phyloP scores from a whole-genome alignment of 2,113 vertebrate genomes.

The Addax nasomaculatus region DNA sequence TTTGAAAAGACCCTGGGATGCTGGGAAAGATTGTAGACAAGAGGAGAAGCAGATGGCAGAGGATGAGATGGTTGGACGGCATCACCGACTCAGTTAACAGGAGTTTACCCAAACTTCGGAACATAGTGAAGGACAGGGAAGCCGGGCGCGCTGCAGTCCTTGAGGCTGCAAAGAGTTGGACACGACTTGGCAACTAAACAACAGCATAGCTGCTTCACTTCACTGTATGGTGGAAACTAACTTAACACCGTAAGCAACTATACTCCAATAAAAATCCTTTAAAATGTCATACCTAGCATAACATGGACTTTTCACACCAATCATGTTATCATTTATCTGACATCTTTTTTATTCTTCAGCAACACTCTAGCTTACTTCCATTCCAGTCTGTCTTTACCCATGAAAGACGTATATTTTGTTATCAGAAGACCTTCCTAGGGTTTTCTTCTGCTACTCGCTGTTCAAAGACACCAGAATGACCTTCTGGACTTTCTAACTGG shows the following conservation, averaged over 20 bases:
- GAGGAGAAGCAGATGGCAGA: neutral
- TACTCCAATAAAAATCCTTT: neutral
- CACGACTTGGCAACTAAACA: neutral
- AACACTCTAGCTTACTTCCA: neutral
- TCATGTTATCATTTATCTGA: accelerated
- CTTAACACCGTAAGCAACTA: accelerated
- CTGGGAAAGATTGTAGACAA: neutral
- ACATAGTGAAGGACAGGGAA: neutral
- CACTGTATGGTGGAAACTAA: neutral
- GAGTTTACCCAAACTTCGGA: neutral
- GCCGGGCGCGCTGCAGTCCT: neutral
- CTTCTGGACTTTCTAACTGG: too few species aligned
- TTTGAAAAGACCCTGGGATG: neutral
- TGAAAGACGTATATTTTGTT: accelerated
- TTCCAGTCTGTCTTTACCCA: neutral
- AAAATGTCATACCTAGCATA: accelerated
- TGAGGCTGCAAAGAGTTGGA: neutral
- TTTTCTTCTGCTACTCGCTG: neutral
- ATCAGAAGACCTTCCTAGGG: accelerated
- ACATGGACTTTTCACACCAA: accelerated
- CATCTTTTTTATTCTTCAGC: neutral
- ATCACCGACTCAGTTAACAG: accelerated
- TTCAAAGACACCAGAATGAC: neutral
- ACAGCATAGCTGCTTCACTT: neutral
- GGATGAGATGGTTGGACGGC: neutral